A percentile compares a stretch with the other conserved stretches of the same genome.
phyloP scores from a whole-genome alignment of 2,888 invertebrate genomes.

The Leptopilina myrica region DNA sequence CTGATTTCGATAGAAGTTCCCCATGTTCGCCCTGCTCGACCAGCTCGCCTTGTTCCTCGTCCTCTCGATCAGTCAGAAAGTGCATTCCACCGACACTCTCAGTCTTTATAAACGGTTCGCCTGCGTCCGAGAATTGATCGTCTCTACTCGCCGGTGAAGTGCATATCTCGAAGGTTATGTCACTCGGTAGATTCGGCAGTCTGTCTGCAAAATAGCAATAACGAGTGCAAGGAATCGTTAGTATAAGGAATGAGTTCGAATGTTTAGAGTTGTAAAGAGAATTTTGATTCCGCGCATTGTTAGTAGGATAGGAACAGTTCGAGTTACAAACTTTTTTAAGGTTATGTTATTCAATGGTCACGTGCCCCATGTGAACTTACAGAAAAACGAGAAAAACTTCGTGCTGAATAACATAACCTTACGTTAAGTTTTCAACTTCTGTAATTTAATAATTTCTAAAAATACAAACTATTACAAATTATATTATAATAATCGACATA shows the following conservation, averaged over 20 bases:
- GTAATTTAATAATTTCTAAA: too few species aligned
- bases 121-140: slow-evolving; percentile 41
- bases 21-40: slow-evolving; percentile 39
- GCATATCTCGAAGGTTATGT: slow-evolving; percentile 74
- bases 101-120: slow-evolving; percentile 54
- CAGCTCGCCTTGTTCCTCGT: slow-evolving; percentile 44
- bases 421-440: too few species aligned
- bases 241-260: not conserved
- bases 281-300: too few species aligned
- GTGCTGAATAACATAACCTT: too few species aligned
- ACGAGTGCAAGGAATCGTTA: not conserved
- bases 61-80: slow-evolving; percentile 68
- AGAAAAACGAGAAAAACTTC: too few species aligned
- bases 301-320: too few species aligned
- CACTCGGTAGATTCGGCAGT: slow-evolving; percentile 69
- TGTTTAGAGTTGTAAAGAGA: too few species aligned
- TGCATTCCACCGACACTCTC: slow-evolving; percentile 69
- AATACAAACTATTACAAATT: too few species aligned
- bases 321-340: too few species aligned
- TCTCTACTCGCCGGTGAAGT: slow-evolving; percentile 59
- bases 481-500: too few species aligned
- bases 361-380: too few species aligned
- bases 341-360: too few species aligned
- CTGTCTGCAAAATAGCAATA: slow-evolving; percentile 46
- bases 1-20: slow-evolving; percentile 52